Evolutionary conservation across 2,797 vertebrate species (phyloP).

Genomic region (Oceanodroma leucorhoa): DNA sequence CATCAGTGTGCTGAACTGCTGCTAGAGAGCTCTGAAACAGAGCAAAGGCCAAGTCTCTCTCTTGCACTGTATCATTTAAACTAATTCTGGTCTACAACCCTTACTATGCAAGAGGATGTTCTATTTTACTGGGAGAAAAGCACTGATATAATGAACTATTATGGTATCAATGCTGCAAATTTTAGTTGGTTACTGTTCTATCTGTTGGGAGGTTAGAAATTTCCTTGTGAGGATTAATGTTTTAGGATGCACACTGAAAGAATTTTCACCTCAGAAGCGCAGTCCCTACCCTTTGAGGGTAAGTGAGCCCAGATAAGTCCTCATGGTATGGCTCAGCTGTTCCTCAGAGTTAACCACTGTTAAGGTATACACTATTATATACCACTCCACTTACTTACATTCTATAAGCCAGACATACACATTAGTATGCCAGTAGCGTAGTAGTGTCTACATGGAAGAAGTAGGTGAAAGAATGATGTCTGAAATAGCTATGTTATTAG

Average conservation of each 20-base stretch:
- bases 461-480: neutral
- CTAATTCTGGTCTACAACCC: neutral
- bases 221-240: neutral
- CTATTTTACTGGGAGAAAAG: neutral
- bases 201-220: neutral
- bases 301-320: neutral
- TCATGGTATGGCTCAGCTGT: neutral
- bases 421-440: neutral
- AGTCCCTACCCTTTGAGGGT: neutral
- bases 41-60: neutral
- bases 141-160: neutral
- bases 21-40: neutral
- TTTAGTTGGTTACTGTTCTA: neutral
- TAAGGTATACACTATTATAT: neutral
- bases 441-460: neutral
- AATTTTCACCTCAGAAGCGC: neutral
- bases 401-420: neutral
- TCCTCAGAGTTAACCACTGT: neutral
- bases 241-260: neutral
- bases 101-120: neutral
- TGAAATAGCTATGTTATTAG: neutral
- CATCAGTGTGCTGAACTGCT: neutral
- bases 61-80: neutral
- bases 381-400: neutral
- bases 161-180: rapidly evolving